A percentile compares a stretch with the other conserved stretches of the same genome.
phyloP scores from a whole-genome alignment of 2,113 vertebrate genomes.

The Myxocyprinus asiaticus region DNA sequence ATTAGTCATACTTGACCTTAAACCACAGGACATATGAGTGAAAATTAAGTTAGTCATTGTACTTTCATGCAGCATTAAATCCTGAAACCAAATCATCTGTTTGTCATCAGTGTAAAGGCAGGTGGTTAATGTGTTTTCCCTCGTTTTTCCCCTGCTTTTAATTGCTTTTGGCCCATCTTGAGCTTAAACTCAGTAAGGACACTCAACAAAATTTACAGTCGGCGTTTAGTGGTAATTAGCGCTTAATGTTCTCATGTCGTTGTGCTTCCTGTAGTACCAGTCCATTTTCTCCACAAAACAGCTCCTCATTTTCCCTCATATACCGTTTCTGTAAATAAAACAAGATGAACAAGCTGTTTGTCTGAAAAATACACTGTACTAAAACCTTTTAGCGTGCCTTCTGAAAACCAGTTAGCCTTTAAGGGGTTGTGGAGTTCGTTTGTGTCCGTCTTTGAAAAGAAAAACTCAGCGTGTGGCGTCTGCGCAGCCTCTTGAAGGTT shows the following conservation, averaged over 20 bases:
- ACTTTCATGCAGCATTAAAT: neutral
- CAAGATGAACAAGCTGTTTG: neutral
- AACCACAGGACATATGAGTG: too few relatives aligned
- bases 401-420: slow-evolving; percentile 19
- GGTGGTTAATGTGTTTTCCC: slow-evolving; percentile 1
- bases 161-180: neutral
- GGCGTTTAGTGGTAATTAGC: slow-evolving; percentile 2
- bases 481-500: slow-evolving; percentile 18
- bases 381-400: neutral
- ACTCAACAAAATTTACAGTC: slow-evolving; percentile 5
- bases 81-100: slow-evolving; percentile 5
- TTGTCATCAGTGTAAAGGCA: neutral
- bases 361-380: neutral
- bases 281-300: too few relatives aligned
- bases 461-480: slow-evolving; percentile 29
- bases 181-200: neutral
- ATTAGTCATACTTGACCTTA: too few relatives aligned
- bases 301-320: too few relatives aligned
- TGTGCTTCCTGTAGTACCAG: too few relatives aligned
- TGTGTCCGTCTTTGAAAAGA: slow-evolving; percentile 12
- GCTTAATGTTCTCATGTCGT: neutral
- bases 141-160: neutral
- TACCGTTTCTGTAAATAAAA: too few relatives aligned
- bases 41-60: neutral
- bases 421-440: slow-evolving; percentile 33